Percentiles rank a stretch among this genome's conserved stretches.
Evolutionary conservation across 2,113 vertebrate genomes (phyloP).

Genomic region (Ptilorrhoa leucosticta): DNA sequence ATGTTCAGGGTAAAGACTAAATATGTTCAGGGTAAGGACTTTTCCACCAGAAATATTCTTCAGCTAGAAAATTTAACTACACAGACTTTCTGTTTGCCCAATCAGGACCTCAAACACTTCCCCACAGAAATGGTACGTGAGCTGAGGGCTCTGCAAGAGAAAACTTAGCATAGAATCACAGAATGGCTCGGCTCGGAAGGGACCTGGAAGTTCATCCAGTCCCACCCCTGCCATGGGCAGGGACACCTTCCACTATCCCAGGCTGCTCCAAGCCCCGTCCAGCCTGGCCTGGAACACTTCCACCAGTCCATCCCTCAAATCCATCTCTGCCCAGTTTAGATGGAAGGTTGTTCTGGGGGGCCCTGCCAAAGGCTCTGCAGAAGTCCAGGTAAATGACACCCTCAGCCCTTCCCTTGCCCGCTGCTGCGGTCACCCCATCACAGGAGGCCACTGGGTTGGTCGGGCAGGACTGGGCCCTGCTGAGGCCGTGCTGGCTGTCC

Average conservation of each 20-base stretch:
- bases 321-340: too few species aligned
- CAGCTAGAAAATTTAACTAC: not conserved
- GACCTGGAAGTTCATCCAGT: not conserved
- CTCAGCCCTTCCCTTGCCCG: not conserved
- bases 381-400: not conserved
- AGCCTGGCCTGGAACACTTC: too few species aligned
- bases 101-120: not conserved
- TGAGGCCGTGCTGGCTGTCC: not conserved
- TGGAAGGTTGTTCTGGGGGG: too few species aligned
- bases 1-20: not conserved
- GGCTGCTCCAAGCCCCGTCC: not conserved
- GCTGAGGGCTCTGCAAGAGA: not conserved
- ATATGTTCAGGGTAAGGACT: not conserved
- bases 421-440: too few species aligned
- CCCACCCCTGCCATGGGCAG: not conserved
- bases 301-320: not conserved
- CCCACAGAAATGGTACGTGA: not conserved
- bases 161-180: not conserved
- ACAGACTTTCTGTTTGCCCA: not conserved
- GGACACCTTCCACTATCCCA: not conserved
- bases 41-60: not conserved
- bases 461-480: too few species aligned
- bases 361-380: not conserved
- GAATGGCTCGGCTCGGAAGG: not conserved
- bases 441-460: not conserved